Percentiles rank a stretch among this genome's conserved stretches.
Evolutionary conservation across 2,113 vertebrate genomes (phyloP).

Genomic region (Lipophrys pholis): DNA sequence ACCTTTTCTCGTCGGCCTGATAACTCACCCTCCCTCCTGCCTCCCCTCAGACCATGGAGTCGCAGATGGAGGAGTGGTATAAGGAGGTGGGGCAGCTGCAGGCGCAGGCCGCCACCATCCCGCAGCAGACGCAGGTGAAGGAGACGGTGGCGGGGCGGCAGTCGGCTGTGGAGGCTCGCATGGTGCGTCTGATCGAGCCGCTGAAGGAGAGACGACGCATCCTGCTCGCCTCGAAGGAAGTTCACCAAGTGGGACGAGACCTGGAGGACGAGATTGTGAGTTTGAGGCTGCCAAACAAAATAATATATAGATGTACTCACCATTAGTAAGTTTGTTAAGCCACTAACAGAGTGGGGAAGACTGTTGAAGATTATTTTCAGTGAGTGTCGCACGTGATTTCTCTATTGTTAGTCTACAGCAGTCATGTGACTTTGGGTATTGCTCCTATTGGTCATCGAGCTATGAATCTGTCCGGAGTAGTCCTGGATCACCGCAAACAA

Average conservation of each 20-base stretch:
- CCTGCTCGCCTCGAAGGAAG: conserved; percentile 91
- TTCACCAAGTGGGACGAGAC: conserved; percentile 93
- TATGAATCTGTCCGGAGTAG: too few species aligned
- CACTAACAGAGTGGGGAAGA: too few species aligned
- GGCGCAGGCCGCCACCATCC: conserved; percentile 86
- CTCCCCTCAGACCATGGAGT: conserved; percentile 88
- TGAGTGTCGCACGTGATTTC: too few species aligned
- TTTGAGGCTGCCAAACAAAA: not conserved
- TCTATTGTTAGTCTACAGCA: too few species aligned
- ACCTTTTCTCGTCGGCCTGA: conserved; percentile 21
- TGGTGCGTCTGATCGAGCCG: conserved; percentile 92
- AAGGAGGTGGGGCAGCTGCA: conserved; percentile 90
- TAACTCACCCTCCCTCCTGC: not conserved
- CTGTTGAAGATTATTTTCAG: too few species aligned
- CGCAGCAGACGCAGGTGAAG: conserved; percentile 83
- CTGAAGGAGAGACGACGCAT: conserved; percentile 90
- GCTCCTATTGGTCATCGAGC: too few species aligned
- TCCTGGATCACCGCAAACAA: too few species aligned
- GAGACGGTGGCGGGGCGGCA: conserved; percentile 85
- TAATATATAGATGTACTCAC: not conserved
- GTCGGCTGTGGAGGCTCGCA: conserved; percentile 86
- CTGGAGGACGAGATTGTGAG: conserved; percentile 93
- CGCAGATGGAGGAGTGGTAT: conserved; percentile 92
- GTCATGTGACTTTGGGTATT: too few species aligned
- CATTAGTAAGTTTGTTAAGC: too few species aligned